These are phyloP conservation scores for Diorhabda elongata DNA, from an alignment of 1,140 invertebrate species.

Conservation along the genomic window DNA sequence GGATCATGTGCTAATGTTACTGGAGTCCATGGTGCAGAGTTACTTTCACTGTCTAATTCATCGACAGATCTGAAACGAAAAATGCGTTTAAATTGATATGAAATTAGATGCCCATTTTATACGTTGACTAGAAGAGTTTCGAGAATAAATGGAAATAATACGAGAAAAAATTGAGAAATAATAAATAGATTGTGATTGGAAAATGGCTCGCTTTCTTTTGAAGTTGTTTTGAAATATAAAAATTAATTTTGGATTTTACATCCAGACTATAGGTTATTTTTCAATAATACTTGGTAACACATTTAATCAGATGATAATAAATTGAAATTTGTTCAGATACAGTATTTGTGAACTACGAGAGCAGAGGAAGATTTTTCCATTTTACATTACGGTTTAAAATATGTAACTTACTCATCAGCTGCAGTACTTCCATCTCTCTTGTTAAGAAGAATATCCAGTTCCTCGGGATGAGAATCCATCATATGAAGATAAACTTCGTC, in stretches of 20 bases:
- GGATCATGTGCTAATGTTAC: constrained; percentile 37
- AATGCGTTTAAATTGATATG: no score
- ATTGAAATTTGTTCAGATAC: no score
- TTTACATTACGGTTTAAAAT: not conserved
- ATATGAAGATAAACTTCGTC: constrained; percentile 82
- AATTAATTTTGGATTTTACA: no score
- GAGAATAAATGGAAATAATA: not conserved
- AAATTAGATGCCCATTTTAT: not conserved
- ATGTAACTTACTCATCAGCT: constrained; percentile 55
- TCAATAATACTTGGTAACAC: no score
- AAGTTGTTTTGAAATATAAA: no score
- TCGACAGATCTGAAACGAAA: constrained; percentile 34
- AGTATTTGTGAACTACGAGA: no score
- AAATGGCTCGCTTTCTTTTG: no score
- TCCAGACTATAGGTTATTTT: no score
- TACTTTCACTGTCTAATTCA: constrained; percentile 42
- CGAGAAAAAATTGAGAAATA: no score
- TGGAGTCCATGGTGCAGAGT: constrained; percentile 41
- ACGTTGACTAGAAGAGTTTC: not conserved
- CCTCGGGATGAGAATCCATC: constrained; percentile 76
- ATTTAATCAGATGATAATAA: no score
- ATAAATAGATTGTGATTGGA: no score
- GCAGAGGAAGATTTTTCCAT: no score
- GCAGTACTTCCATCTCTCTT: constrained; percentile 37
- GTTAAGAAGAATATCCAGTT: constrained; percentile 65